These are phyloP conservation scores for Lymantria monacha DNA, from an alignment of 2,888 invertebrate species.

Conservation along the genomic window DNA sequence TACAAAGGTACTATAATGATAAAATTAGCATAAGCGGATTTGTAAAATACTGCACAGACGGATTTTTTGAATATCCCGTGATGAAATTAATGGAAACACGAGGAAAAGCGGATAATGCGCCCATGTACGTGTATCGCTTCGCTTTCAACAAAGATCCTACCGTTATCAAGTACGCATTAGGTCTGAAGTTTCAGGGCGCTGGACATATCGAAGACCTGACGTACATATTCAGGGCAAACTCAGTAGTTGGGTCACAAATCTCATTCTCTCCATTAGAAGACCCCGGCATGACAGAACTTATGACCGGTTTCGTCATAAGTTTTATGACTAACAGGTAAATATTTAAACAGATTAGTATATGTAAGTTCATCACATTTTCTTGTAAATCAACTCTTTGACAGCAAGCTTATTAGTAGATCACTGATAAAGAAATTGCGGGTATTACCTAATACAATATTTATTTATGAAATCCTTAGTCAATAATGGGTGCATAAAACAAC, in stretches of 20 bases:
- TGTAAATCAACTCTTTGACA: neutral
- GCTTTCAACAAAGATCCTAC: constrained; percentile 73
- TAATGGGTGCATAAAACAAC: too few relatives aligned
- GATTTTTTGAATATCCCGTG: constrained; percentile 58
- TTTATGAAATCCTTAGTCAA: too few relatives aligned
- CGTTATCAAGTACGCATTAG: constrained; percentile 60
- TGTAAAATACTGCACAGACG: constrained; percentile 51
- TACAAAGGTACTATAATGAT: constrained; percentile 48
- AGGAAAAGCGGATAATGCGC: constrained; percentile 46
- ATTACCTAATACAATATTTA: too few relatives aligned
- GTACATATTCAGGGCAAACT: constrained; percentile 71
- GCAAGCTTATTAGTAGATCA: too few relatives aligned
- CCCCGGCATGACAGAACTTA: constrained; percentile 48
- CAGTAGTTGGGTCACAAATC: constrained; percentile 32
- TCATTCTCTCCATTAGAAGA: constrained; percentile 36
- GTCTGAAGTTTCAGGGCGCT: constrained; percentile 69
- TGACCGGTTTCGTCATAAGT: constrained; percentile 53
- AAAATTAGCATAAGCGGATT: constrained; percentile 47
- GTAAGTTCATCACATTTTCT: neutral
- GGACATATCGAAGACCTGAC: constrained; percentile 84
- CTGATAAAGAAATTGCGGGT: too few relatives aligned
- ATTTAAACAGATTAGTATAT: neutral
- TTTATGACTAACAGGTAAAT: constrained; percentile 61
- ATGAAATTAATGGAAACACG: constrained; percentile 47
- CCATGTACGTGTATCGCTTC: constrained; percentile 79